Percentiles rank a stretch among this genome's conserved stretches.
These are phyloP conservation scores for Harlomillsia oculata DNA, from an alignment of 1,140 invertebrate genomes.

Conservation along the genomic window DNA sequence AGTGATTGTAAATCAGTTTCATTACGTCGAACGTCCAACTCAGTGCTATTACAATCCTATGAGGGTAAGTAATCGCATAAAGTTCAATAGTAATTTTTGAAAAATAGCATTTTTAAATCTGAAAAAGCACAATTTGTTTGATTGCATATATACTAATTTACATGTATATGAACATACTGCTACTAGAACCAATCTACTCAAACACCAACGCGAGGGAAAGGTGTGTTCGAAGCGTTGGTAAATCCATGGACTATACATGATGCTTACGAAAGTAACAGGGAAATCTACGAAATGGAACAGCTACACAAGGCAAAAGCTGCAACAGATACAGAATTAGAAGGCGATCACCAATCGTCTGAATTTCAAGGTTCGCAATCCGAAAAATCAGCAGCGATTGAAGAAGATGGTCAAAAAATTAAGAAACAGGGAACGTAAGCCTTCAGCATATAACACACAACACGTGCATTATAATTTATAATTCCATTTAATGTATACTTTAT, in stretches of 20 bases:
- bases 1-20: conserved; percentile 86
- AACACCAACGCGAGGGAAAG: conserved; percentile 74
- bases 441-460: not conserved
- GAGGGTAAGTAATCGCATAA: too few relatives aligned
- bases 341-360: too few relatives aligned
- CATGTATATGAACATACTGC: conserved; percentile 33
- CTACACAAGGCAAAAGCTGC: too few relatives aligned
- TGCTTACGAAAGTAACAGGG: too few relatives aligned
- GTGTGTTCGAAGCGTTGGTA: conserved; percentile 62
- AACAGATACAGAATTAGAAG: too few relatives aligned
- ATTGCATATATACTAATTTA: not conserved
- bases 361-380: too few relatives aligned
- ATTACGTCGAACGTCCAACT: conserved; percentile 81
- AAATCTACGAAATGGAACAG: too few relatives aligned
- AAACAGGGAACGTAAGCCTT: not conserved
- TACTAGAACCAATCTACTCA: conserved; percentile 61
- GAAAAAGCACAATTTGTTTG: not conserved
- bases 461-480: not conserved
- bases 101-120: too few relatives aligned
- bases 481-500: not conserved
- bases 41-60: conserved; percentile 69
- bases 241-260: conserved; percentile 86
- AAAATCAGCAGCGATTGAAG: too few relatives aligned
- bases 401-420: conserved; percentile 19
- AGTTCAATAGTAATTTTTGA: too few relatives aligned